Conservation (phyloP, 35 echinoderm and acorn worm genomes). For the Chiridota heheva region DNA sequence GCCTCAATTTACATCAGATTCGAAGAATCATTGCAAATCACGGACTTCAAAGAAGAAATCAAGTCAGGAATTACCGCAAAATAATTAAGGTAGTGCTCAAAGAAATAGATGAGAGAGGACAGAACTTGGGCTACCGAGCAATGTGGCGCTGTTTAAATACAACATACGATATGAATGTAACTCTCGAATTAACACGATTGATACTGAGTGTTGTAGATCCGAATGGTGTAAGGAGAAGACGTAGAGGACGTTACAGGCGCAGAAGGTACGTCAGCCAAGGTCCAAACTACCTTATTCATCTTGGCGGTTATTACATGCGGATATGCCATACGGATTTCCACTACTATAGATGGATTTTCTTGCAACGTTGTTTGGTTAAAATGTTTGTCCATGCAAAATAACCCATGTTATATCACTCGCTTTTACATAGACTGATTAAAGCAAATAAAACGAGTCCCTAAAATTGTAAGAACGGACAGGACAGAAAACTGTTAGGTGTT, state of each 20-base stretch:
- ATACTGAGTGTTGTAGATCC: conserved; percentile 38
- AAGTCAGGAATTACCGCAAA: too few relatives aligned
- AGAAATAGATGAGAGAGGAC: conserved; percentile 36
- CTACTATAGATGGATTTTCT: conserved; percentile 64
- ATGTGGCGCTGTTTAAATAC: conserved; percentile 52
- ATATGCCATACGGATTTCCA: conserved; percentile 48
- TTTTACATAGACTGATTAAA: conserved; percentile 40
- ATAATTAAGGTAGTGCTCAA: too few relatives aligned
- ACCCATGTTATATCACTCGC: conserved; percentile 15
- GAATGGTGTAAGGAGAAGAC: conserved; percentile 38
- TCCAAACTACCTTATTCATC: conserved; percentile 46
- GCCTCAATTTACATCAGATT: too few relatives aligned
- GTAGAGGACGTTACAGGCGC: conserved; percentile 25
- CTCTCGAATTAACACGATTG: conserved; percentile 20
- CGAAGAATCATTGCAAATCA: too few relatives aligned
- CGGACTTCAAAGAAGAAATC: too few relatives aligned
- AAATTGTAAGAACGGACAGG: conserved; percentile 44
- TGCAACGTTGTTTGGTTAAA: conserved; percentile 51
- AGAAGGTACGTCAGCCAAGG: conserved; percentile 40
- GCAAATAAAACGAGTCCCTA: conserved; percentile 16
- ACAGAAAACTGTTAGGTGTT: conserved; percentile 49
- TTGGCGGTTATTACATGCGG: conserved; percentile 59
- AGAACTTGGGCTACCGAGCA: conserved; percentile 33
- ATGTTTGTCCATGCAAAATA: conserved; percentile 41
- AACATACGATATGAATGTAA: conserved; percentile 18